A percentile compares a stretch with the other conserved stretches of the same genome.
Conservation (phyloP, 2,113 vertebrate species). For the Chinchilla lanigera region DNA sequence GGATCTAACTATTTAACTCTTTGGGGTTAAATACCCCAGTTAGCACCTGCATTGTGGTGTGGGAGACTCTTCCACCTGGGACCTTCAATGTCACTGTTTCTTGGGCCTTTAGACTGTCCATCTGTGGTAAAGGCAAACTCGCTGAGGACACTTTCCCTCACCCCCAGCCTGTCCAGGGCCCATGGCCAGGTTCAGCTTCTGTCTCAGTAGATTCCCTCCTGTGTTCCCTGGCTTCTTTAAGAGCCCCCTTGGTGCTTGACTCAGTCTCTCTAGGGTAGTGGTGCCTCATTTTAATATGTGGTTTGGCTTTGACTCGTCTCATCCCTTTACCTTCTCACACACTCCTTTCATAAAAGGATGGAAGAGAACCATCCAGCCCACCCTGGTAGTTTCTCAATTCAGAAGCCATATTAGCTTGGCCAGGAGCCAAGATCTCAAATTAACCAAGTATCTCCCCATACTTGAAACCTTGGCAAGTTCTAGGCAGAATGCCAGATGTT, state of each 20-base stretch:
- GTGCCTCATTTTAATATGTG: background rate
- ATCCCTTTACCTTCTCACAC: background rate
- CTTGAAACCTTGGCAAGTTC: conserved; percentile 54
- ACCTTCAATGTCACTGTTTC: background rate
- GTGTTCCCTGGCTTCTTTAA: background rate
- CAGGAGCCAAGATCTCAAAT: conserved; percentile 53
- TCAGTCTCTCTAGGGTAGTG: background rate
- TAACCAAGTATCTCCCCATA: conserved; percentile 51
- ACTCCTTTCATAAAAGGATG: background rate
- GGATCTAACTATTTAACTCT: background rate
- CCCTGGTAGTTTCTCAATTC: background rate
- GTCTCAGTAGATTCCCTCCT: background rate
- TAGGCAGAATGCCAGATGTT: conserved; percentile 60
- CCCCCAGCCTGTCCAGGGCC: background rate
- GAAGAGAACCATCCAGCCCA: background rate
- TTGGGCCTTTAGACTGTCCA: background rate
- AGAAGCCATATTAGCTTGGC: conserved; percentile 2
- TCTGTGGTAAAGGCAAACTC: background rate
- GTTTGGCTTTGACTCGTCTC: background rate
- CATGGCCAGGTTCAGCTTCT: background rate
- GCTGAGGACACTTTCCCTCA: background rate
- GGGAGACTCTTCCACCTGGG: background rate
- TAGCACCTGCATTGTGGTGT: background rate
- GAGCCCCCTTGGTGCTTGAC: background rate
- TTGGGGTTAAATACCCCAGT: background rate